phyloP scores from a whole-genome alignment of 2,888 invertebrate species.

The Tetheella fluctuosa region DNA sequence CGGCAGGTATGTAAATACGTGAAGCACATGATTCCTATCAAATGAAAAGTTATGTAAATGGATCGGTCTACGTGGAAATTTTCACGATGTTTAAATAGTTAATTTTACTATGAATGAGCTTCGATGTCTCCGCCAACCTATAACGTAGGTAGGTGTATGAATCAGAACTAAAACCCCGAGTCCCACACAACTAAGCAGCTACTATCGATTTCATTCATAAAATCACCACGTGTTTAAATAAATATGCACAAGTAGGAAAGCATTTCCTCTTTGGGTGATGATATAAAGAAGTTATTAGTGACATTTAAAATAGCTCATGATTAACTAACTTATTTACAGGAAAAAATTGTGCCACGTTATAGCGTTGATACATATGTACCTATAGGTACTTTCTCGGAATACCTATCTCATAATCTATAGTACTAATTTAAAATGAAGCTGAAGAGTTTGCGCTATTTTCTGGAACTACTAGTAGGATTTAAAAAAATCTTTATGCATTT shows the following conservation, averaged over 20 bases:
- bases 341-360: background rate
- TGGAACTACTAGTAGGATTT: too few species aligned
- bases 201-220: slow-evolving; percentile 19
- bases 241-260: background rate
- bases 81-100: background rate
- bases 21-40: slow-evolving; percentile 26
- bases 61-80: slow-evolving; percentile 24
- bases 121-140: slow-evolving; percentile 2
- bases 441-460: too few species aligned
- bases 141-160: slow-evolving; percentile 1
- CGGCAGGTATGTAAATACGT: background rate
- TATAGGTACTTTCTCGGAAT: slow-evolving; percentile 1
- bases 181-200: background rate
- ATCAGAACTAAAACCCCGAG: background rate
- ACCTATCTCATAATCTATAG: background rate
- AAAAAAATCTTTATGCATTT: too few species aligned
- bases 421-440: too few species aligned
- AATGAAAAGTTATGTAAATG: slow-evolving; percentile 27
- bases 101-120: background rate
- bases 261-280: too few species aligned
- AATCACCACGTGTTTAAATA: slow-evolving; percentile 3
- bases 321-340: background rate
- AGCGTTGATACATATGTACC: background rate
- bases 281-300: background rate
- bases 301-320: background rate